Evolutionary conservation across 2,113 vertebrate species (phyloP).

Genomic region (Toxostoma redivivum): DNA sequence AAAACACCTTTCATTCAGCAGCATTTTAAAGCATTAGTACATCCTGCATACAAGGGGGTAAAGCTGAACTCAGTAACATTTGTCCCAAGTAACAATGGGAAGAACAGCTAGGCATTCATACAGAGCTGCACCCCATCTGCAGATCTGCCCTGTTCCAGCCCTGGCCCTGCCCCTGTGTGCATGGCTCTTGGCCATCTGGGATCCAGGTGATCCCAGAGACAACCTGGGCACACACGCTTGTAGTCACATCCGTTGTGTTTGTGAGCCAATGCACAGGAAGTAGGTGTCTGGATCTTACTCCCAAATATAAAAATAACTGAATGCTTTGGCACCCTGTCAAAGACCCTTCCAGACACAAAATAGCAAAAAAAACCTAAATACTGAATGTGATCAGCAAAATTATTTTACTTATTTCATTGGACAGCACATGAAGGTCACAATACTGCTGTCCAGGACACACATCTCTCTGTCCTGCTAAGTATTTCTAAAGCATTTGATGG

Average conservation of each 20-base stretch:
- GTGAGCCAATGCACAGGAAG: neutral
- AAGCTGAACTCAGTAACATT: neutral
- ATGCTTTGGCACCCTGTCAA: neutral
- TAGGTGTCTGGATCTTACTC: neutral
- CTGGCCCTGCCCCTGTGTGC: accelerated
- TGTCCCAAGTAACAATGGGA: neutral
- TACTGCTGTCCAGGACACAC: neutral
- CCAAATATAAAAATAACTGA: neutral
- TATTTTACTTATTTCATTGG: neutral
- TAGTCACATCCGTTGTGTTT: neutral
- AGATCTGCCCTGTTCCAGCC: neutral
- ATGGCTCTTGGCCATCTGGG: neutral
- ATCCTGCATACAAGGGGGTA: neutral
- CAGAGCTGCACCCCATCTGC: neutral
- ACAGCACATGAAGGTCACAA: neutral
- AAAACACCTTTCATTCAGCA: neutral
- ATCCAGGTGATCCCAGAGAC: neutral
- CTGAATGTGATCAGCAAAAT: neutral
- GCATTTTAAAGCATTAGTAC: neutral
- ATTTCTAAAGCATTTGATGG: neutral
- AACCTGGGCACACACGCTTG: neutral
- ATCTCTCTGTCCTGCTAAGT: neutral
- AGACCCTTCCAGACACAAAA: neutral
- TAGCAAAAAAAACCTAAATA: neutral
- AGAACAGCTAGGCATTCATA: neutral